These are phyloP conservation scores for Scaptomyza caliginosa DNA, from an alignment of 2,888 invertebrate species.

Conservation along the genomic window DNA sequence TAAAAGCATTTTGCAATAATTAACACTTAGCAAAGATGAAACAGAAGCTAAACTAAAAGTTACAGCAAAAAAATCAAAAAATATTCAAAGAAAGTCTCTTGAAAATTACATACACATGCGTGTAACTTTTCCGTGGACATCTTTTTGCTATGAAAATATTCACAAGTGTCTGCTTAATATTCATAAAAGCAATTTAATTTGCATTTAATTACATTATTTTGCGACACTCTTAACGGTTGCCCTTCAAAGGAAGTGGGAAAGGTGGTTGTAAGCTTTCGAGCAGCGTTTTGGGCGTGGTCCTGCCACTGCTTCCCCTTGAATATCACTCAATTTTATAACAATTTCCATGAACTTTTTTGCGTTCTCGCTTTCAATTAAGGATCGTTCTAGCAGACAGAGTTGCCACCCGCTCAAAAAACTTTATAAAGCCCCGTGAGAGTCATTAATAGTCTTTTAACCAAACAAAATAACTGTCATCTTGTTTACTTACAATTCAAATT, in stretches of 20 bases:
- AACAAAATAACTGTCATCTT: neutral
- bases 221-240: slow-evolving; percentile 7
- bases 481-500: slow-evolving; percentile 68
- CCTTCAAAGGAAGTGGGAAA: neutral
- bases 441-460: slow-evolving; percentile 6
- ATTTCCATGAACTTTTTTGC: slow-evolving; percentile 41
- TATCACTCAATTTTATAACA: slow-evolving; percentile 64
- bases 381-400: slow-evolving; percentile 17
- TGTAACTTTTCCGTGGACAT: neutral
- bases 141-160: slow-evolving; percentile 19
- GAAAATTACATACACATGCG: neutral
- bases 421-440: slow-evolving; percentile 7
- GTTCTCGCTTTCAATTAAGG: slow-evolving; percentile 56
- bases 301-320: slow-evolving; percentile 1
- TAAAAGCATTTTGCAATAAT: slow-evolving; percentile 48
- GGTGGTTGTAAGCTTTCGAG: neutral
- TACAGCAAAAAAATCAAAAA: neutral
- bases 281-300: slow-evolving; percentile 15
- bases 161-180: slow-evolving; percentile 60
- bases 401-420: slow-evolving; percentile 1
- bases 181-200: slow-evolving; percentile 80
- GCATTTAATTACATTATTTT: slow-evolving; percentile 77
- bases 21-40: slow-evolving; percentile 26
- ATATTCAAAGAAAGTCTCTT: neutral
- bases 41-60: neutral